phyloP scores from a whole-genome alignment of 2,888 invertebrate genomes.

The Empis livida region DNA sequence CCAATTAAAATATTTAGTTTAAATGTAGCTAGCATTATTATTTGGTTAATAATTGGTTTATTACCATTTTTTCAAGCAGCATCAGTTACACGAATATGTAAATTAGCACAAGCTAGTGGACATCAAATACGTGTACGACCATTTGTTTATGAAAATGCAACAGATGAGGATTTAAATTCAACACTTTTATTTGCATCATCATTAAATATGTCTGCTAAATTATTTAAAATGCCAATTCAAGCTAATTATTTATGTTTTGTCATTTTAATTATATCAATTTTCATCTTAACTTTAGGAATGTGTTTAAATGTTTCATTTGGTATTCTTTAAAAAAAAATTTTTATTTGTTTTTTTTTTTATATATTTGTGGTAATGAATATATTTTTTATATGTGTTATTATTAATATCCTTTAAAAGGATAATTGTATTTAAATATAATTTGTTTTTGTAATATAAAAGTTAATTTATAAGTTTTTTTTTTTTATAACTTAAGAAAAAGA shows the following conservation, averaged over 20 bases:
- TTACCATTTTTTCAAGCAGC: slow-evolving; percentile 50
- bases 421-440: too few relatives aligned
- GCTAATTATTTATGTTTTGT: slow-evolving; percentile 53
- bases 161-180: slow-evolving; percentile 60
- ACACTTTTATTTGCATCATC: slow-evolving; percentile 65
- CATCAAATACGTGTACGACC: slow-evolving; percentile 67
- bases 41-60: slow-evolving; percentile 28
- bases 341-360: too few relatives aligned
- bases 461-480: too few relatives aligned
- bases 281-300: slow-evolving; percentile 57
- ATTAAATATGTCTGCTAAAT: slow-evolving; percentile 57
- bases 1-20: slow-evolving; percentile 50
- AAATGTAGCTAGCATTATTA: slow-evolving; percentile 45
- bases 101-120: slow-evolving; percentile 57
- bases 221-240: slow-evolving; percentile 60
- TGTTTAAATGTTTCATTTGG: slow-evolving; percentile 36
- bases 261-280: slow-evolving; percentile 44
- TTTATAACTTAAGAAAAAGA: too few relatives aligned
- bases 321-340: slow-evolving; percentile 16
- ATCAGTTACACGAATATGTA: slow-evolving; percentile 57
- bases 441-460: too few relatives aligned
- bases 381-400: too few relatives aligned
- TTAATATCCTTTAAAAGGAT: too few relatives aligned
- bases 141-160: slow-evolving; percentile 66
- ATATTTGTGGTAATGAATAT: too few relatives aligned